phyloP scores from a whole-genome alignment of 2,797 vertebrate species.

The Ptychobarbus kaznakovi region DNA sequence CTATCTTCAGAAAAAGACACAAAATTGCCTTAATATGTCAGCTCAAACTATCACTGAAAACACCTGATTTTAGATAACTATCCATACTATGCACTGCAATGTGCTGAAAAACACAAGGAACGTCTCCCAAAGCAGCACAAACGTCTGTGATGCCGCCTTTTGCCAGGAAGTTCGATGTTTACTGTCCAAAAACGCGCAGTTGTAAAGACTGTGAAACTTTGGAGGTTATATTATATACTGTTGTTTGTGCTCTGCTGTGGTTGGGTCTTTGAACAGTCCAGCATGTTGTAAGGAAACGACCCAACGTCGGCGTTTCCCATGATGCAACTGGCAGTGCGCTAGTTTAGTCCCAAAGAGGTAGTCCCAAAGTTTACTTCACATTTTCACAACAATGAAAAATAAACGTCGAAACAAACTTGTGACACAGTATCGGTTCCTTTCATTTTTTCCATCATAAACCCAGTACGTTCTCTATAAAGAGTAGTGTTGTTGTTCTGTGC shows the following conservation, averaged over 20 bases:
- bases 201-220: neutral
- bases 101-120: conserved; percentile 71
- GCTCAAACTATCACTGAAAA: conserved; percentile 75
- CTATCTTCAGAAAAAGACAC: conserved; percentile 76
- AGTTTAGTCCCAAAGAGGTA: conserved; percentile 62
- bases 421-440: conserved; percentile 54
- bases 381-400: conserved; percentile 61
- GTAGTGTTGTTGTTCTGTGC: conserved; percentile 51
- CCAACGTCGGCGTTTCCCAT: conserved; percentile 35
- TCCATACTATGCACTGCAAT: conserved; percentile 72
- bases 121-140: conserved; percentile 69
- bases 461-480: conserved; percentile 45
- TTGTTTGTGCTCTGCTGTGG: conserved; percentile 43
- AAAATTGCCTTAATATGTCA: conserved; percentile 73
- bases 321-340: conserved; percentile 59
- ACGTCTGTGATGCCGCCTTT: conserved; percentile 33
- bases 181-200: conserved; percentile 2
- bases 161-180: neutral
- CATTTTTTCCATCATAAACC: conserved; percentile 46
- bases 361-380: conserved; percentile 54
- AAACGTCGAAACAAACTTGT: conserved; percentile 56
- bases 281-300: conserved; percentile 45
- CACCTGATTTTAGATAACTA: conserved; percentile 68
- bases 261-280: conserved; percentile 49
- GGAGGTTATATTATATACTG: conserved; percentile 8